Base-by-base conservation (phyloP, 2,113 vertebrate species). In the Cettia cetti region DNA sequence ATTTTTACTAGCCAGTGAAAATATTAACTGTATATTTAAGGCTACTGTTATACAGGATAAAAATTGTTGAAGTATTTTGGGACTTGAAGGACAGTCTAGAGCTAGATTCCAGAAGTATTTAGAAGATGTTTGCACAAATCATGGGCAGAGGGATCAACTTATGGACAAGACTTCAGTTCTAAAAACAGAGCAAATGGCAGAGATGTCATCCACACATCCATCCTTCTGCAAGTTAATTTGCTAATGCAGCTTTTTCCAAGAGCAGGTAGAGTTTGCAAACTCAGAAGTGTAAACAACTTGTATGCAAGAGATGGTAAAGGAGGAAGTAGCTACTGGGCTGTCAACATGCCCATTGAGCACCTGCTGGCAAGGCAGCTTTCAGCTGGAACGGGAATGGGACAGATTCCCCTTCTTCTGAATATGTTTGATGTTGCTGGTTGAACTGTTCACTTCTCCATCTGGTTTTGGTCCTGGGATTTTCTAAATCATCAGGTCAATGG, bases 91-190 rank as follows among this genome's bases (percentile, higher is more conserved):
- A 2, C 35, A 35, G 15, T 50, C 37, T 54, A 50, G 27, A 61
- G 5, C 10, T 52, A 59, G 31, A 33, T 65, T 91, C 11, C 30
- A 65, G 52, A 27, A 60, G 4, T 4, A 39, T 14, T 54, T 70
- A 63, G 53, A 50, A 20, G 10, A 37, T 4, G 8, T 22, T 26
- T 26, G n/a, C n/a, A n/a, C n/a, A 33, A 70, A 50, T 6, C 35
- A 52, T 7, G 12, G 45, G 10, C 22, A 61, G 17, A 74, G 7
- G 12, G 6, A 72, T 5, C 2, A 1, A n/a, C 2, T 70, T 66
- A 54, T 0, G 0, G 15, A 39, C 27, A 8, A 35, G 15, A 17
- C 7, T 61, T 30, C 6, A 33, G 21, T 28, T 82, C 18, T 57
- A 33, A 45, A 42, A 60, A 70, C 0, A 75, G 66, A 70, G 4